Evolutionary conservation across 2,113 vertebrate genomes (phyloP), one percentile per base, ranked within the genome.

Genomic region (Naja naja): DNA sequence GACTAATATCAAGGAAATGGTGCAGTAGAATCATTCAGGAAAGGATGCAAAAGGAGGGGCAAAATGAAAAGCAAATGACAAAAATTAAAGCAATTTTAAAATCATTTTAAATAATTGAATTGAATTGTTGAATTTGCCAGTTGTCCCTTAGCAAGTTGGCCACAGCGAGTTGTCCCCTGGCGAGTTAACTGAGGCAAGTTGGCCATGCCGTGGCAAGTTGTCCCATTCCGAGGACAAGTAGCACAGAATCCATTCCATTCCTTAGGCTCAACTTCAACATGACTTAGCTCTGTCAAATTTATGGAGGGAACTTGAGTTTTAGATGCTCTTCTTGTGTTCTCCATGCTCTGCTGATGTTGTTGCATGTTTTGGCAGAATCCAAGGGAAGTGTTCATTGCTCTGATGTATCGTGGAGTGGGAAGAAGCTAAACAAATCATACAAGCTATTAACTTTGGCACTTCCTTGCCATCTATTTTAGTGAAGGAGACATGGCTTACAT

Each of bases 401-500:
- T 1, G 25, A n/a, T 91, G 14, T 64, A 22, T 49, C 23, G 85
- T 22, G 87, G 34, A 45, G 43, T 16, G 43, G 54, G 30, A 1
- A 4, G 45, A 22, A 4, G 86, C 30, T 1, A 5, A 34, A 14
- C 39, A 85, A 91, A 90, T 55, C 93, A 54, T 55, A 34, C 47
- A 58, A 74, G 53, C 52, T 25, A 47, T 87, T 94, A 87, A 39
- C 34, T 55, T 74, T 56, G 49, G 56, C 88, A 92, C 27, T 55
- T 74, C 20, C 49, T 47, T 55, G 74, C 88, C 74, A 47, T 92
- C 74, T 39, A 87, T 87, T 92, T 90, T 39, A 87, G 20, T 39
- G 87, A 92, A 88, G 30, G 92, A 96, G 85, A 8, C 92, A 85
- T 69, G 64, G 64, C 74, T 93, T 94, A 30, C 7, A 2, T 93